A percentile compares a stretch with the other conserved stretches of the same genome.
Conservation (phyloP, 2,113 vertebrate genomes). For the Pionites leucogaster region DNA sequence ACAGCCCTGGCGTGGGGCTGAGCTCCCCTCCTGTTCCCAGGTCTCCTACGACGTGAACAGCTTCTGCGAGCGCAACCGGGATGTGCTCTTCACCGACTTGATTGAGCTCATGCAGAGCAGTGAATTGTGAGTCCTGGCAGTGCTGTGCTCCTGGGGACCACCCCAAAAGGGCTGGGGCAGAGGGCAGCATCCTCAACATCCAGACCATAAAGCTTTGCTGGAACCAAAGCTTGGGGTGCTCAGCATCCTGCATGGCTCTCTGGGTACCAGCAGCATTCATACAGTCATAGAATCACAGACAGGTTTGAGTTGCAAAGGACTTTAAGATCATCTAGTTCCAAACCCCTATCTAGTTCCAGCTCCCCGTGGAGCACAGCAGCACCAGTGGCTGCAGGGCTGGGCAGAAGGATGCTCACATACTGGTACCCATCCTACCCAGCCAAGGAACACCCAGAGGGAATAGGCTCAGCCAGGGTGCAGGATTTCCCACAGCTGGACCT, state of each 20-base stretch:
- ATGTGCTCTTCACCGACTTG: slow-evolving; percentile 92
- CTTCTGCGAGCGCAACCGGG: slow-evolving; percentile 94
- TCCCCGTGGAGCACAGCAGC: rapidly evolving
- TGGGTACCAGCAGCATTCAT: rapidly evolving
- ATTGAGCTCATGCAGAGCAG: slow-evolving; percentile 98
- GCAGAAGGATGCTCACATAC: not conserved
- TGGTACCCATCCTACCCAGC: not conserved
- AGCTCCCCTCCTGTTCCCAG: slow-evolving; percentile 59
- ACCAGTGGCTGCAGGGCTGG: not conserved
- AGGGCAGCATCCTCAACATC: not conserved
- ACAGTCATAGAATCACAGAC: not conserved
- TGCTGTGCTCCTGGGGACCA: rapidly evolving
- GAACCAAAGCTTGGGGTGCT: not conserved
- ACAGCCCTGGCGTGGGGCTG: rapidly evolving
- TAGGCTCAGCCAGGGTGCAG: rapidly evolving
- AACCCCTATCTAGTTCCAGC: not conserved
- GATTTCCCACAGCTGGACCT: not conserved
- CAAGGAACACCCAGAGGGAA: rapidly evolving
- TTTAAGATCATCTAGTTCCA: not conserved
- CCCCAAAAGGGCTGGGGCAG: not conserved
- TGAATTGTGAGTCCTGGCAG: slow-evolving; percentile 81
- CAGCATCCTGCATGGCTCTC: rapidly evolving
- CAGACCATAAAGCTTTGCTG: not conserved
- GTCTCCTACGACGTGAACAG: slow-evolving; percentile 90
- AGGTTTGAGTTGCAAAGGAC: not conserved